Conservation (phyloP, 2,113 vertebrate genomes). For the Sarotherodon lohbergeri region DNA sequence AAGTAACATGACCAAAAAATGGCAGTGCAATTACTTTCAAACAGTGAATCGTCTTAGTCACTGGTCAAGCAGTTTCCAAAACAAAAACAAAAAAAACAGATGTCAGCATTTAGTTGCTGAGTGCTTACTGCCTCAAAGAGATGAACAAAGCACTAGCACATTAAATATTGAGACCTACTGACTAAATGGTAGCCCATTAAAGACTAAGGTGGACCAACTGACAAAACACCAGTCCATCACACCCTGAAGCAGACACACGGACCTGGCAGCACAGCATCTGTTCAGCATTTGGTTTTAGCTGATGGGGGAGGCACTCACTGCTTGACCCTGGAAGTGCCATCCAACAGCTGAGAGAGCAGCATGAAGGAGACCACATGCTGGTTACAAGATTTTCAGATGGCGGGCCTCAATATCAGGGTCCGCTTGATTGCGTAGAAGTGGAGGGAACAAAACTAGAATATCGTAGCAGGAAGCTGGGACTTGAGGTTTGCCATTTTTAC, state of each 20-base stretch:
- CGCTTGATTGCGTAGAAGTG: neutral
- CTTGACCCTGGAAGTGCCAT: conserved; percentile 25
- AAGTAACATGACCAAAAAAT: neutral
- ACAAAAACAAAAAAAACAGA: neutral
- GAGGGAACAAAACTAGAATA: neutral
- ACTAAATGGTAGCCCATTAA: conserved; percentile 32
- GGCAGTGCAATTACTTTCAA: neutral
- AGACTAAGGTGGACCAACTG: neutral
- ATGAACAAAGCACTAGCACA: conserved; percentile 3
- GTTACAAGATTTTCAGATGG: neutral
- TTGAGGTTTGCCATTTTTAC: neutral
- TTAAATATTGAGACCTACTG: conserved; percentile 30
- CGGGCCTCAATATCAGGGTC: neutral
- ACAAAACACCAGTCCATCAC: conserved; percentile 32
- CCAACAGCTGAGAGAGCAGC: conserved; percentile 27
- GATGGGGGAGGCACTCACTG: neutral
- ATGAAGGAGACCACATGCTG: conserved; percentile 8
- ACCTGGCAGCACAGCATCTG: conserved; percentile 53
- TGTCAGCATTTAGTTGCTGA: neutral
- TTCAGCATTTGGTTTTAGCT: conserved; percentile 1
- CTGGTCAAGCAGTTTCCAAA: neutral
- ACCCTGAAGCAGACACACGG: conserved; percentile 28
- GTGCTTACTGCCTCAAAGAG: neutral
- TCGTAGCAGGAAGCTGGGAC: neutral
- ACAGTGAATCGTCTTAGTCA: neutral